These are phyloP conservation scores for Sycophaga agraensis DNA, from an alignment of 1,140 invertebrate genomes.

Conservation along the genomic window DNA sequence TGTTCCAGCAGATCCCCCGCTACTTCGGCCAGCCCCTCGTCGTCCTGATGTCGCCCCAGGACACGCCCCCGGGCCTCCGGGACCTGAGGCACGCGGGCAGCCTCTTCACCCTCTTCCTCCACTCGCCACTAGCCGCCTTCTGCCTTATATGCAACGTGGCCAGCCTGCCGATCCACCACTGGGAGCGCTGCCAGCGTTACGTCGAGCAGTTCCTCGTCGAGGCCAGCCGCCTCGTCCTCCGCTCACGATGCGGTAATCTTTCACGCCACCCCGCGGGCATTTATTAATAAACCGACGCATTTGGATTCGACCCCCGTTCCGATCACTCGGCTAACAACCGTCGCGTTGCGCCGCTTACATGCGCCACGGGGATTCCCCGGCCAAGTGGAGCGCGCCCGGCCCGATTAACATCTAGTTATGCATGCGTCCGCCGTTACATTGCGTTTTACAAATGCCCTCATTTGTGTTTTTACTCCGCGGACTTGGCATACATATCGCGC, in stretches of 20 bases:
- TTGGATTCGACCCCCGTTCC: too few species aligned
- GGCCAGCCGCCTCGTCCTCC: conserved; percentile 78
- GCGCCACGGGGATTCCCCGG: not conserved
- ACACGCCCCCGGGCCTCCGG: conserved; percentile 81
- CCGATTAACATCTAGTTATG: too few species aligned
- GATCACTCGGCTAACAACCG: not conserved
- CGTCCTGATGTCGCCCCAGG: conserved; percentile 90
- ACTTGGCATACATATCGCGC: too few species aligned
- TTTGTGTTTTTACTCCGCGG: too few species aligned
- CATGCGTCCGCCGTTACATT: too few species aligned
- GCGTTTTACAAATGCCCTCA: too few species aligned
- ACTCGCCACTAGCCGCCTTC: conserved; percentile 90
- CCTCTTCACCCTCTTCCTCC: conserved; percentile 92
- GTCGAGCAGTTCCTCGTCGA: conserved; percentile 90
- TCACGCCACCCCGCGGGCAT: not conserved
- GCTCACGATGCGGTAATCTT: conserved; percentile 76
- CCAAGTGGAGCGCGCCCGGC: too few species aligned
- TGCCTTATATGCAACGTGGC: conserved; percentile 90
- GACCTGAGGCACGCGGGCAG: conserved; percentile 86
- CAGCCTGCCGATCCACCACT: conserved; percentile 81
- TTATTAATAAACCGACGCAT: too few species aligned
- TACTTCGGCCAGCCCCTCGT: conserved; percentile 95
- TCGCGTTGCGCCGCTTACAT: not conserved
- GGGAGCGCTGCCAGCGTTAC: conserved; percentile 87
- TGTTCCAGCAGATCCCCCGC: conserved; percentile 88